A percentile compares a stretch with the other conserved stretches of the same genome.
Conservation (phyloP, 2,113 vertebrate genomes). For the Emberiza fucata region DNA sequence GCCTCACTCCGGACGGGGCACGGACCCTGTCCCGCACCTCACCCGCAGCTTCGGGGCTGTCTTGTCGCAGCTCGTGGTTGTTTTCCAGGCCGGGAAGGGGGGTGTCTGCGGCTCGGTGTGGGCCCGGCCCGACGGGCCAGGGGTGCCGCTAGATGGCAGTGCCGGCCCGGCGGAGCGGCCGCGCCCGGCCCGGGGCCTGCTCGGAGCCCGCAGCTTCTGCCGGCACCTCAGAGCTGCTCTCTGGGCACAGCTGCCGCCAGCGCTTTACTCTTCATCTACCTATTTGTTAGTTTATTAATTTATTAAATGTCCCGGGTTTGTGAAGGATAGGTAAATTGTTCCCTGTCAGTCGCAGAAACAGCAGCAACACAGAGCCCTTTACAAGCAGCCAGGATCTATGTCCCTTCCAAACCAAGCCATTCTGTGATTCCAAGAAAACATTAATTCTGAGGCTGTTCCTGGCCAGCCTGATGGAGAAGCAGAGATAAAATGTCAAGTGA, state of each 20-base stretch:
- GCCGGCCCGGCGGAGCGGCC: conserved; percentile 2
- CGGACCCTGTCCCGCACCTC: background rate
- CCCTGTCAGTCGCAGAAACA: background rate
- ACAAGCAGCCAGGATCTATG: background rate
- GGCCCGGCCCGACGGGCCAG: too few relatives aligned
- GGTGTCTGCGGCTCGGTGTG: fast-evolving
- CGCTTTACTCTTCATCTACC: fast-evolving
- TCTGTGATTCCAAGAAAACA: background rate
- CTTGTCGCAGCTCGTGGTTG: fast-evolving
- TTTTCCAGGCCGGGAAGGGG: fast-evolving
- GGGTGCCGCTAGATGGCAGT: conserved; percentile 13
- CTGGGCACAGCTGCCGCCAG: fast-evolving
- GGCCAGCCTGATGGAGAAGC: background rate
- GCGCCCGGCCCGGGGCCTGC: background rate
- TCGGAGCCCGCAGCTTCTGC: background rate
- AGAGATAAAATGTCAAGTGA: background rate
- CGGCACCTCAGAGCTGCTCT: fast-evolving
- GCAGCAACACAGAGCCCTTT: background rate
- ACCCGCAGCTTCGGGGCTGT: background rate
- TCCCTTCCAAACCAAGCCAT: background rate
- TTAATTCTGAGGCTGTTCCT: fast-evolving
- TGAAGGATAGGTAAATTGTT: background rate
- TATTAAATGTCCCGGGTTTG: background rate
- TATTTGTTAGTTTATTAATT: too few relatives aligned
- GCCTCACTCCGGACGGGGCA: background rate